Conservation (phyloP, 2,888 invertebrate genomes). For the Smittia aterrima region DNA sequence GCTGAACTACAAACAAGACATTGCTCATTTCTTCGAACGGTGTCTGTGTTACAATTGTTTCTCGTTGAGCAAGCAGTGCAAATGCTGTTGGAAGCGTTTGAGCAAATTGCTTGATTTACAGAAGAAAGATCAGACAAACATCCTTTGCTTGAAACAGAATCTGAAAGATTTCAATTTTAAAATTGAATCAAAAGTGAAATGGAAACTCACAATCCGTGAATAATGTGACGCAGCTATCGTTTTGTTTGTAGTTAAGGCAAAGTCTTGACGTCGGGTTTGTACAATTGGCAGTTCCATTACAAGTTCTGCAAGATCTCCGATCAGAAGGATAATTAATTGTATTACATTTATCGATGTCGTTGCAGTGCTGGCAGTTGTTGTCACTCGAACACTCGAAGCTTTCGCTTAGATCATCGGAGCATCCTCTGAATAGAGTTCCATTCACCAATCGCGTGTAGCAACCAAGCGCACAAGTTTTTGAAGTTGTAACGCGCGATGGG, state of each 20-base stretch:
- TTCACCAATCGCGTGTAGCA: slow-evolving; percentile 29
- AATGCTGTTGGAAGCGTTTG: neutral
- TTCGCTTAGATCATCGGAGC: neutral
- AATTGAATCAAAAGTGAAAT: neutral
- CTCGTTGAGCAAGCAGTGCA: slow-evolving; percentile 8
- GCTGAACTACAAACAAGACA: slow-evolving; percentile 31
- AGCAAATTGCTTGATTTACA: neutral
- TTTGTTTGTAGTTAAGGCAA: neutral
- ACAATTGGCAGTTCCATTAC: neutral
- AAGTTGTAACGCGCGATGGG: neutral
- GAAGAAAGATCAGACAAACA: slow-evolving; percentile 23
- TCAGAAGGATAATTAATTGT: slow-evolving; percentile 24
- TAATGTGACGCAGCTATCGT: slow-evolving; percentile 30
- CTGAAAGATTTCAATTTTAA: neutral
- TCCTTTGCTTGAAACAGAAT: neutral
- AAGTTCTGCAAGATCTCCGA: slow-evolving; percentile 9
- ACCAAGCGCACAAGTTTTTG: neutral
- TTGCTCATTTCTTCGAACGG: neutral
- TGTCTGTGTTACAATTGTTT: slow-evolving; percentile 28
- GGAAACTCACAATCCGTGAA: slow-evolving; percentile 33
- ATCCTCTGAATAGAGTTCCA: neutral
- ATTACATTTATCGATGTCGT: slow-evolving; percentile 27
- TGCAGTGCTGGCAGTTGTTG: slow-evolving; percentile 17
- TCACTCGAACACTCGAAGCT: neutral
- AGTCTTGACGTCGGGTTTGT: neutral